Conservation (phyloP, 2,797 vertebrate species). For the Coluber constrictor region DNA sequence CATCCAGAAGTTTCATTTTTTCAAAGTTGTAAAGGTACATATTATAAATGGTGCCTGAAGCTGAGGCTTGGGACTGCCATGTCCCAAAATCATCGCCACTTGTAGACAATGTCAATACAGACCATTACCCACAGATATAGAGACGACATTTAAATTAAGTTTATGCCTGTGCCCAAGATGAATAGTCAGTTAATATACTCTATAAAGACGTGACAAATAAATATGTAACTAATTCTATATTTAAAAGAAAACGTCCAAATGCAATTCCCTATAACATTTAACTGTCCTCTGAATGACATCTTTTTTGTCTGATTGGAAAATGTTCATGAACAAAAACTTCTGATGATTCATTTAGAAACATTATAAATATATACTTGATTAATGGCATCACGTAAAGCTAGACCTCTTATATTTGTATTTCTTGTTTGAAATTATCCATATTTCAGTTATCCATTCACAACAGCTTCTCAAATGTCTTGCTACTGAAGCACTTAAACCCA, state of each 20-base stretch:
- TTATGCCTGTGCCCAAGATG: background rate
- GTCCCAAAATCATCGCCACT: background rate
- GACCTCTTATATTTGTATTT: constrained; percentile 1
- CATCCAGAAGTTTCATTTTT: background rate
- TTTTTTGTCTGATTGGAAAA: constrained; percentile 19
- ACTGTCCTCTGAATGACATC: background rate
- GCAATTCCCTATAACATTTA: constrained; percentile 2
- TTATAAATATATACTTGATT: constrained; percentile 24
- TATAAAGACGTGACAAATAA: background rate
- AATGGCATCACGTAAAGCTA: constrained; percentile 2
- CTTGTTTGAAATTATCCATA: background rate
- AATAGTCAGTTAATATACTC: background rate
- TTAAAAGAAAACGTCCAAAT: background rate
- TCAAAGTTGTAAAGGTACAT: background rate
- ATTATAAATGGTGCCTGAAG: background rate
- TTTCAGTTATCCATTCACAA: background rate
- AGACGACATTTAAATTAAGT: background rate
- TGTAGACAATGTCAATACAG: background rate
- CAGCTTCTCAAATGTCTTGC: background rate
- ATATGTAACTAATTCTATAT: background rate
- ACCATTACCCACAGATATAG: background rate
- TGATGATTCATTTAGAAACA: background rate
- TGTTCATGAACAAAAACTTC: background rate
- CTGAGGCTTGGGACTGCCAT: no score
- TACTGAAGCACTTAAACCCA: background rate